A percentile compares a stretch with the other conserved stretches of the same genome.
Evolutionary conservation across 92 coral and sea anemone genomes (phyloP).

Genomic region (Bergia sp.): DNA sequence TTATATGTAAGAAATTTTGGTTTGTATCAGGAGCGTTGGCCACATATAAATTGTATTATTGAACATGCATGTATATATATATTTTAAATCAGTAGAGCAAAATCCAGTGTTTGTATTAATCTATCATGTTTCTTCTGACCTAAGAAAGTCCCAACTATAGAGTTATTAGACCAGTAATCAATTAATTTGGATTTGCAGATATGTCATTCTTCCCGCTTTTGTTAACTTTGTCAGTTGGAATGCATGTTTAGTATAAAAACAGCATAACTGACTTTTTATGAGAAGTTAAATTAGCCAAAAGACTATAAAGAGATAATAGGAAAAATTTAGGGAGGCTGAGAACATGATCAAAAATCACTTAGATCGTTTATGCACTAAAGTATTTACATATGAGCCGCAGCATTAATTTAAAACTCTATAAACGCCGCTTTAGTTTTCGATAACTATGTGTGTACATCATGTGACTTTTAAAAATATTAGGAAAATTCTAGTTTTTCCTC

Average conservation of each 20-base stretch:
- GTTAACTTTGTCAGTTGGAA: too few species aligned
- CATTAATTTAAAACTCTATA: background rate
- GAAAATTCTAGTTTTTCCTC: too few species aligned
- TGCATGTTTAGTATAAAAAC: background rate
- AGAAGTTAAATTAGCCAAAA: background rate
- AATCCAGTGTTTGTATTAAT: background rate
- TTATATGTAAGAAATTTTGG: background rate
- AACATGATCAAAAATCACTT: too few species aligned
- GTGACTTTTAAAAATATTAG: too few species aligned
- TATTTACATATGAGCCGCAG: too few species aligned
- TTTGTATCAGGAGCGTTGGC: background rate
- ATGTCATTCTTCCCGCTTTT: too few species aligned
- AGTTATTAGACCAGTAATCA: too few species aligned
- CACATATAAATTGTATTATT: background rate
- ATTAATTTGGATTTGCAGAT: too few species aligned
- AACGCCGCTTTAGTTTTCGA: background rate
- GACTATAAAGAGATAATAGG: background rate
- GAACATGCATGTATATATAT: background rate
- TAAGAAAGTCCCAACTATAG: background rate
- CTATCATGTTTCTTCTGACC: background rate
- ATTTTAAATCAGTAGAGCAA: background rate
- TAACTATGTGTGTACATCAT: too few species aligned
- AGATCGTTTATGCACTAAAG: too few species aligned
- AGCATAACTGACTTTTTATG: too few species aligned
- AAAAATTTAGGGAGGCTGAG: too few species aligned